Conservation (phyloP, 2,888 invertebrate species). For the Seira sanloemensis region DNA sequence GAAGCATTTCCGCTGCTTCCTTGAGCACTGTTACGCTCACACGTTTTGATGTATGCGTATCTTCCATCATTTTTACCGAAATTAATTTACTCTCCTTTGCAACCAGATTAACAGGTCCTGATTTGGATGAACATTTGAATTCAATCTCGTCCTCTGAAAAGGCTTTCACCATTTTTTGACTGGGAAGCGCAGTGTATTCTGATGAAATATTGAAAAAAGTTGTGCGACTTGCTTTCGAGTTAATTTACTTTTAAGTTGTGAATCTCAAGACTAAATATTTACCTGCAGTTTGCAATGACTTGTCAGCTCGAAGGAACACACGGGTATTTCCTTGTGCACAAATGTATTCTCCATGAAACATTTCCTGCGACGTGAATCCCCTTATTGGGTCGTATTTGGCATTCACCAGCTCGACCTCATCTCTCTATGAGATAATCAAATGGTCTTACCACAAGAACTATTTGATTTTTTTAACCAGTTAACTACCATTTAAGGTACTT, state of each 20-base stretch:
- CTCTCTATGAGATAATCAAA: not conserved
- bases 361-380: constrained; percentile 23
- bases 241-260: not conserved
- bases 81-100: not conserved
- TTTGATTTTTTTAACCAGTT: no score
- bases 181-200: not conserved
- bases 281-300: no score
- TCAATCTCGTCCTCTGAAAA: constrained; percentile 21
- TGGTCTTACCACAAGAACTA: no score
- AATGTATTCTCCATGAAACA: not conserved
- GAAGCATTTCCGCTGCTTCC: not conserved
- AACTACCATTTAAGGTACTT: no score
- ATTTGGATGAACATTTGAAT: constrained; percentile 23
- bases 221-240: not conserved
- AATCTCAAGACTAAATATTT: no score
- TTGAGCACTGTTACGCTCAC: no score
- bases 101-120: not conserved
- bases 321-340: not conserved
- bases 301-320: not conserved
- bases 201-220: not conserved
- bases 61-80: no score
- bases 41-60: no score
- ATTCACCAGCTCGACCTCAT: not conserved
- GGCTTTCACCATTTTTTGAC: not conserved
- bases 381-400: constrained; percentile 15